Base-by-base conservation (phyloP, 1,140 invertebrate genomes). In the Caenorhabditis latens region DNA sequence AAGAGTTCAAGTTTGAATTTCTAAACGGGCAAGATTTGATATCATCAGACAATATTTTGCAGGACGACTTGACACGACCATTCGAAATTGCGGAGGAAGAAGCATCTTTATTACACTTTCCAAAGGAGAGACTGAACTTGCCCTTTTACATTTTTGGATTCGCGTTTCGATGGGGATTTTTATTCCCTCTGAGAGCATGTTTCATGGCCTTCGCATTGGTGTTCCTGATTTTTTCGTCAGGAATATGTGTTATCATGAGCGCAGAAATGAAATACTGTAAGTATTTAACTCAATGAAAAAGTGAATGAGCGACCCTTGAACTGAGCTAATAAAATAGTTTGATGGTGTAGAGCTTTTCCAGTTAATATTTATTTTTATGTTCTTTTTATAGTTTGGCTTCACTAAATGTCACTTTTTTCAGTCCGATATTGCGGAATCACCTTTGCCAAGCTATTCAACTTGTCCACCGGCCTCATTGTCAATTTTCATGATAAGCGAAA, bases 401-500 rank as follows among this genome's bases (percentile, higher is more conserved):
- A 32, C 2, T 2, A 1, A 32, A 2, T 32, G 32, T 32, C 32
- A 32, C 32, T 9, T 32, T 21, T 71, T 71, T 46, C 42, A 71
- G 65, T 71, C 11, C 65, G 40, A 0, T 71, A 71, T 48, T 71
- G 65, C 46, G 65, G 65, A 6, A 71, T 71, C 14, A 71, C 65
- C 16, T 71, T 71, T 48, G 65, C 65, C 6, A 71, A 71, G 19
- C 65, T 71, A 4, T 71, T 71, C 65, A 71, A 71, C 19, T 5
- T 46, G 16, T 71, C 65, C 6, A 71, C 65, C 46, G 65, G 65
- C 16, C 65, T 71, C 19, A 13, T 71, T 71, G 42, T 71, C 40
- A 71, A 46, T n/a, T 71, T 71, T 48, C 65, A 71, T 32, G 65
- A 71, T 71, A 71, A 71, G 42, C n/a, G 19, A 71, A 71, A 71